A percentile compares a stretch with the other conserved stretches of the same genome.
phyloP scores from a whole-genome alignment of 2,797 vertebrate genomes.

The Rhadinocentrus ornatus region DNA sequence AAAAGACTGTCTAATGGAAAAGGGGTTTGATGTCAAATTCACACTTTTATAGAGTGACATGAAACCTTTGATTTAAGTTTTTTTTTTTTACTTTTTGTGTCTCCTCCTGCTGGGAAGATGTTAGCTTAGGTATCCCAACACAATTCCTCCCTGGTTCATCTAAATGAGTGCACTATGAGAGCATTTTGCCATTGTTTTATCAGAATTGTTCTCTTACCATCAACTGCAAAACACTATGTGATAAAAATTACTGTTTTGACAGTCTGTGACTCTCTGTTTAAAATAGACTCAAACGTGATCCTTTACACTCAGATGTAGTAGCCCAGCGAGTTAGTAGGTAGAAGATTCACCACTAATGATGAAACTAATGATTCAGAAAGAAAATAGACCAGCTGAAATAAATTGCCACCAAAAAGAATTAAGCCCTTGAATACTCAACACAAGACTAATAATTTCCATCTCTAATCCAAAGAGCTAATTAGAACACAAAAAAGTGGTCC shows the following conservation, averaged over 20 bases:
- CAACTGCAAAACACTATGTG: background rate
- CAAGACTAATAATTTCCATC: conserved; percentile 40
- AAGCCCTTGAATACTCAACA: conserved; percentile 46
- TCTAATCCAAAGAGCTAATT: conserved; percentile 63
- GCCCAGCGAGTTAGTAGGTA: background rate
- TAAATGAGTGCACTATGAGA: too few relatives aligned
- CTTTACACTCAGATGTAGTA: background rate
- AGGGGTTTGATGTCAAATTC: background rate
- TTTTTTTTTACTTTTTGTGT: background rate
- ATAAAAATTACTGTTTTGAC: background rate
- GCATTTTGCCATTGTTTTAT: background rate
- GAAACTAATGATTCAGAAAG: conserved; percentile 25
- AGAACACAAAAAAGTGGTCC: conserved; percentile 49
- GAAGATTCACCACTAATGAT: conserved; percentile 32
- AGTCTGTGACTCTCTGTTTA: background rate
- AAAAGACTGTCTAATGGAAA: background rate
- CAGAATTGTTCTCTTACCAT: background rate
- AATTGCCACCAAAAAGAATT: conserved; percentile 44
- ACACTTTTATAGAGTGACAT: too few relatives aligned
- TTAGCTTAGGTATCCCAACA: too few relatives aligned
- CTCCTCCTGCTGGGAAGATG: too few relatives aligned
- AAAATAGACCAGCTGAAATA: conserved; percentile 37
- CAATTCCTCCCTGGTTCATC: too few relatives aligned
- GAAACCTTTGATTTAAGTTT: background rate
- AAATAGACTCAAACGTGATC: background rate